Conservation (phyloP, 2,797 vertebrate genomes). For the Peromyscus aztecus region DNA sequence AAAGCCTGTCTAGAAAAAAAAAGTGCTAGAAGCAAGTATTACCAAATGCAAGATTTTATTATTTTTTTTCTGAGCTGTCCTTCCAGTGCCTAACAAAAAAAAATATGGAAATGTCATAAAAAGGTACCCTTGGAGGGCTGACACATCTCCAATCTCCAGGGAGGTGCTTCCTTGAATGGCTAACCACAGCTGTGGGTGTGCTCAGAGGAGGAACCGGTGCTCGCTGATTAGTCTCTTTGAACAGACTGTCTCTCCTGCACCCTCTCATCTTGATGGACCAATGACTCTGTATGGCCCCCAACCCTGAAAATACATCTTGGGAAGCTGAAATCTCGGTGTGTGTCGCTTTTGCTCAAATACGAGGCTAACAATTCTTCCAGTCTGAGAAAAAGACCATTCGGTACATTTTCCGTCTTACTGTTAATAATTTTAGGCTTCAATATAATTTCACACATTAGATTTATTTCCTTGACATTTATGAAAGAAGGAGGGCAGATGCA, state of each 20-base stretch:
- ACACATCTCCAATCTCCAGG: background rate
- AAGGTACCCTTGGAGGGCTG: background rate
- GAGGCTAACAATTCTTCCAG: background rate
- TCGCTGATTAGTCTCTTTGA: background rate
- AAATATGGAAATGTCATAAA: background rate
- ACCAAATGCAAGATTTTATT: background rate
- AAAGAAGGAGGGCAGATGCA: background rate
- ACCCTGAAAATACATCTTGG: background rate
- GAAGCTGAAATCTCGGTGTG: background rate
- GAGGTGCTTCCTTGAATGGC: slow-evolving; percentile 14
- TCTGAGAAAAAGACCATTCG: background rate
- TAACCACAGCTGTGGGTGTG: background rate
- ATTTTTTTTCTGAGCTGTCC: background rate
- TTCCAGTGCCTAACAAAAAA: background rate
- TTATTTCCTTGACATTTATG: background rate
- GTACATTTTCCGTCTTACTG: slow-evolving; percentile 3
- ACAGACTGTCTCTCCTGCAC: background rate
- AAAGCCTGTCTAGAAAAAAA: too few species aligned
- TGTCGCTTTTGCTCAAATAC: slow-evolving; percentile 13
- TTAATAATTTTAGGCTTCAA: slow-evolving; percentile 33
- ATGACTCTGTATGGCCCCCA: background rate
- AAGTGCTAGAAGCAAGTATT: background rate
- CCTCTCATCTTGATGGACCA: background rate
- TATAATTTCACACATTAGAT: background rate
- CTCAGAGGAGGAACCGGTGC: too few species aligned